A percentile compares a stretch with the other conserved stretches of the same genome.
Evolutionary conservation across 2,888 invertebrate species (phyloP).

Genomic region (Melanchra persicariae): DNA sequence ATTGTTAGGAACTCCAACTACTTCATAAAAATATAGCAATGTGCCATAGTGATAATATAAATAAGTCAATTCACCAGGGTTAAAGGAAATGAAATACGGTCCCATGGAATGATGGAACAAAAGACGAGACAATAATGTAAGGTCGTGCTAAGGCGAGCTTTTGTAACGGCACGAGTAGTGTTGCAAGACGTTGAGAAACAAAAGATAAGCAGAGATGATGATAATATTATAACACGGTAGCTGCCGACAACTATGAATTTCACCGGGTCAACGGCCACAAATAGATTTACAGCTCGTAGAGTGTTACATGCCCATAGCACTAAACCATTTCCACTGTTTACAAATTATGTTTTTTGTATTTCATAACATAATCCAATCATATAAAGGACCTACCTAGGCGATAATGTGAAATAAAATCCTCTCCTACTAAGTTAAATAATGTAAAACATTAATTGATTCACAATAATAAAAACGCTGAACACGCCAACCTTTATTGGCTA

Average conservation of each 20-base stretch:
- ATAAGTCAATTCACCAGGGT: conserved; percentile 8
- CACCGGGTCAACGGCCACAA: conserved; percentile 76
- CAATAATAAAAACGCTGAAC: conserved; percentile 26
- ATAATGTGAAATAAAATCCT: not conserved
- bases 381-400: not conserved
- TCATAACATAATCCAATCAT: conserved; percentile 19
- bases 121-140: conserved; percentile 21
- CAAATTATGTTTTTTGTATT: conserved; percentile 23
- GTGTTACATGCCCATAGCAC: conserved; percentile 70
- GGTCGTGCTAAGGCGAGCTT: conserved; percentile 42
- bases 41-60: not conserved
- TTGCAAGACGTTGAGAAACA: conserved; percentile 71
- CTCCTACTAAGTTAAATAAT: not conserved
- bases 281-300: conserved; percentile 68
- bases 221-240: conserved; percentile 69
- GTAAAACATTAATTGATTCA: conserved; percentile 10
- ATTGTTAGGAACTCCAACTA: no score
- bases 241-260: conserved; percentile 65
- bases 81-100: no score
- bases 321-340: conserved; percentile 60
- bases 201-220: conserved; percentile 75
- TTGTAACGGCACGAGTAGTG: conserved; percentile 40
- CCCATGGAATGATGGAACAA: conserved; percentile 12
- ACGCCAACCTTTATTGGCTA: conserved; percentile 25
- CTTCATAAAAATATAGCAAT: not conserved